Conservation (phyloP, 2,113 vertebrate genomes). For the Brienomyrus brachyistius region DNA sequence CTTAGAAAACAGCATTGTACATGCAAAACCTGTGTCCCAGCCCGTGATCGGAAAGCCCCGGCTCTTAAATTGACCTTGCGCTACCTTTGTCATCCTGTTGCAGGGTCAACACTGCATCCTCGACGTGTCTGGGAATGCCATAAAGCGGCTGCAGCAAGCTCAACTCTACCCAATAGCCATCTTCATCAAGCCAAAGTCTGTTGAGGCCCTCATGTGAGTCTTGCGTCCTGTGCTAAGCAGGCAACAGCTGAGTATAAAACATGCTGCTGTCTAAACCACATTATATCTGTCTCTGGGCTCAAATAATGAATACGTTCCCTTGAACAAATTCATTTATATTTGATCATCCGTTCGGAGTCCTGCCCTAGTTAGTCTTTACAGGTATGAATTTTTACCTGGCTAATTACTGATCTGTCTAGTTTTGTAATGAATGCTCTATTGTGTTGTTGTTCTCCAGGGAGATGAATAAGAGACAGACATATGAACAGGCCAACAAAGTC, state of each 20-base stretch:
- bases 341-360: neutral
- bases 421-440: neutral
- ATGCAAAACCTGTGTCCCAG: neutral
- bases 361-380: conserved; percentile 10
- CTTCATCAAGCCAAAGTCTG: conserved; percentile 99
- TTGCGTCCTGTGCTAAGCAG: neutral
- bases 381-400: neutral
- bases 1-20: neutral
- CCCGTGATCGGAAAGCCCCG: neutral
- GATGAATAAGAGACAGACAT: conserved; percentile 96
- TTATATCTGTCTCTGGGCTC: neutral
- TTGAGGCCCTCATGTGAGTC: conserved; percentile 96
- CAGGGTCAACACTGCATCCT: conserved; percentile 98
- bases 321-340: neutral
- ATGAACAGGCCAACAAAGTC: conserved; percentile 96
- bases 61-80: neutral
- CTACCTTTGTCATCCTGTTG: conserved; percentile 7
- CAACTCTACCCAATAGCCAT: conserved; percentile 95
- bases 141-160: conserved; percentile 98
- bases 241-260: neutral
- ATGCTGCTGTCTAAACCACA: neutral
- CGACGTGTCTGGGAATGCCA: conserved; percentile 96
- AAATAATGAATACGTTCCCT: neutral
- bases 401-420: neutral
- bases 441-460: conserved; percentile 67